Evolutionary conservation across 2,888 invertebrate species (phyloP), one percentile per base, ranked within the genome.

Genomic region (Apamea epomidion): DNA sequence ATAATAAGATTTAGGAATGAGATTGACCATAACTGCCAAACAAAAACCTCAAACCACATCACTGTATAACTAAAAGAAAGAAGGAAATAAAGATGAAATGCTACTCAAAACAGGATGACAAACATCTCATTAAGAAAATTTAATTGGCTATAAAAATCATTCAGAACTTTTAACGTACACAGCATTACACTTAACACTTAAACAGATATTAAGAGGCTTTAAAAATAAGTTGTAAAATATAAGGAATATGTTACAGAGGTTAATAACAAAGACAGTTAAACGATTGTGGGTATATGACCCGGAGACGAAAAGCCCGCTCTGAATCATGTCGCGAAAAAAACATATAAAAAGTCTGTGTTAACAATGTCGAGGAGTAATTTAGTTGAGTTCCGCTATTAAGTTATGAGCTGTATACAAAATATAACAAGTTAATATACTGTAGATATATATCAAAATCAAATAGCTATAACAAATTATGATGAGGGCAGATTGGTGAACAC

Each of bases 241-340:
- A 77, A 83, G 87, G 82, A 87, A 85, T 84, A 79, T 82, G 78
- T 81, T 87, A 81, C 80, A 81, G 79, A 75, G 83, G 70, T 80
- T 85, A 81, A 81, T 83, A 84, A 85, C 81, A 86, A 86, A 87
- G 82, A 77, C 83, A 75, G 80, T 72, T 83, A 85, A 82, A 87
- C 82, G 87, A 89, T 84, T 87, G 89, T 92, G 91, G 94, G 94
- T 93, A 92, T 91, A 93, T 93, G 94, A 93, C 92, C 94, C 94
- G 94, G 93, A 94, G 92, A 92, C 92, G 93, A 92, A 94, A 93
- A 89, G 87, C 90, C 86, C 87, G 69, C 75, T 88, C 91, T 93
- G 93, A 94, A 93, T 94, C 95, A 95, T 92, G 91, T 91, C 83
- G 85, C 88, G 90, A 92, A 93, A 91, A 93, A 93, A 90, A 90